These are phyloP conservation scores for Oreohelix idahoensis DNA, from an alignment of 1,140 invertebrate species.

Conservation along the genomic window DNA sequence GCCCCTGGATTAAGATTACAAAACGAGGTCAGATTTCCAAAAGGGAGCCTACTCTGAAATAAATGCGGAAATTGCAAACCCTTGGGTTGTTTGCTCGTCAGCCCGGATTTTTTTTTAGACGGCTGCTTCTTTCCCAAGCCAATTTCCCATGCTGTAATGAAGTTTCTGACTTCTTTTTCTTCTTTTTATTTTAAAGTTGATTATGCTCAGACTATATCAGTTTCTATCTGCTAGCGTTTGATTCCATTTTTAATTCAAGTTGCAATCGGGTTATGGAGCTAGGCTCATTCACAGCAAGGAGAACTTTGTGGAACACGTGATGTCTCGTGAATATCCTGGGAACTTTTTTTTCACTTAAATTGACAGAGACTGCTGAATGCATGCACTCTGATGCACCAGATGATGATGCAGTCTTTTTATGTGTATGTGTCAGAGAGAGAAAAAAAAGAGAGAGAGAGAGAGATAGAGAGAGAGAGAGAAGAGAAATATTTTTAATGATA, in stretches of 20 bases:
- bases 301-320: not conserved
- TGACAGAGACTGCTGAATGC: too few species aligned
- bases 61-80: conserved; percentile 8
- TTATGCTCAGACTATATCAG: not conserved
- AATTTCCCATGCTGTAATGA: conserved; percentile 2
- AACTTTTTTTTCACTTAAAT: too few species aligned
- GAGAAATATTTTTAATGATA: too few species aligned
- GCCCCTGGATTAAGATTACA: too few species aligned
- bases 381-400: too few species aligned
- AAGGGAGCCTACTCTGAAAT: not conserved
- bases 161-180: not conserved
- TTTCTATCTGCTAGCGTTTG: not conserved
- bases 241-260: not conserved
- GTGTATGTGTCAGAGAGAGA: too few species aligned
- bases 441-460: too few species aligned
- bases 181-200: not conserved
- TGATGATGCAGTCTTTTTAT: too few species aligned
- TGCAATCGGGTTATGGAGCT: not conserved
- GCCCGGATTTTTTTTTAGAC: not conserved
- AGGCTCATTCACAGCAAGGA: not conserved
- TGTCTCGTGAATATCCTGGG: not conserved
- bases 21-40: not conserved
- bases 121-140: conserved; percentile 8
- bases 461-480: too few species aligned
- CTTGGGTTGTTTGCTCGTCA: not conserved